Evolutionary conservation across 2,113 vertebrate species (phyloP).

Genomic region (Hydrochoerus hydrochaeris): DNA sequence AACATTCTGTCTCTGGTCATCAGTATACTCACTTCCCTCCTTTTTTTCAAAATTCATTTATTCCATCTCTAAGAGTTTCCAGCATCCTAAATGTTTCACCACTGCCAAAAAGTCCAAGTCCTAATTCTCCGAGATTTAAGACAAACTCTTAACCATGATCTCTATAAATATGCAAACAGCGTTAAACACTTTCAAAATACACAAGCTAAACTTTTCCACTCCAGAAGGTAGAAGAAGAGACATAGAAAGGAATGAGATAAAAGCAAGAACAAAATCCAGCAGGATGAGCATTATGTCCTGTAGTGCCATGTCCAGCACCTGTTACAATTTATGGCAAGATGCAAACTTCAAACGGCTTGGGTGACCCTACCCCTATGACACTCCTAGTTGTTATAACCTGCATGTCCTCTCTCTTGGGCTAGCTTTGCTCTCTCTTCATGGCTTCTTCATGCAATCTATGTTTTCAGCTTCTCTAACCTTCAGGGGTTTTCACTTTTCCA

Average conservation of each 20-base stretch:
- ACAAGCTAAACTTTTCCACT: neutral
- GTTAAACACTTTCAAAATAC: too few relatives aligned
- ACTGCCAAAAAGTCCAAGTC: too few relatives aligned
- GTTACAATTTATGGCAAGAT: neutral
- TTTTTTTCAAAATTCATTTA: too few relatives aligned
- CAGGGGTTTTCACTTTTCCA: neutral
- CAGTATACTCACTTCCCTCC: too few relatives aligned
- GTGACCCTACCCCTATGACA: neutral
- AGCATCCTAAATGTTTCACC: too few relatives aligned
- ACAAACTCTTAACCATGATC: too few relatives aligned
- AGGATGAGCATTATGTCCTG: neutral
- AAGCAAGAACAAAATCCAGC: neutral
- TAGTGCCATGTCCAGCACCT: neutral
- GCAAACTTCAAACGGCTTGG: neutral
- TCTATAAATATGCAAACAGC: too few relatives aligned
- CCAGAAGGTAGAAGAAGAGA: too few relatives aligned
- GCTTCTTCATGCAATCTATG: neutral
- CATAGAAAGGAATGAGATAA: neutral
- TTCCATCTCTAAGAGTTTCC: too few relatives aligned
- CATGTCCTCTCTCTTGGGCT: neutral
- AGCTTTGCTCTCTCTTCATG: neutral
- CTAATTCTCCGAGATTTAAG: too few relatives aligned
- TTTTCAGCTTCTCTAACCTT: neutral
- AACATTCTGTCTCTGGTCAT: too few relatives aligned
- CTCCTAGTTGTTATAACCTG: neutral